Evolutionary conservation across 2,797 vertebrate species (phyloP).

Genomic region (Phrynocephalus guinanensis): DNA sequence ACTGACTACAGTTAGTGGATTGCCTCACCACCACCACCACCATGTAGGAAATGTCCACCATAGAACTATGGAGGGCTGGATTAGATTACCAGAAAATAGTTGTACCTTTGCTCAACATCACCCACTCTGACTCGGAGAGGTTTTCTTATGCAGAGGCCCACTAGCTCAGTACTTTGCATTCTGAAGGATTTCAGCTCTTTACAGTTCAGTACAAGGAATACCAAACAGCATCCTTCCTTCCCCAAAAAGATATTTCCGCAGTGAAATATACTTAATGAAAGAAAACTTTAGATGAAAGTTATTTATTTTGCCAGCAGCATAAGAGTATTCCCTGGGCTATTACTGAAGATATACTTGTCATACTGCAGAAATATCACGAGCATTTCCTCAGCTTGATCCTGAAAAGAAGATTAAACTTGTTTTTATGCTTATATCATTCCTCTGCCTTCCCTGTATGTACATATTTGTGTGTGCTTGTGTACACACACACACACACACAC

Average conservation of each 20-base stretch:
- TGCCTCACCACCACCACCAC: too few relatives aligned
- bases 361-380: slow-evolving; percentile 38
- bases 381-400: slow-evolving; percentile 41
- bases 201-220: slow-evolving; percentile 54
- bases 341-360: slow-evolving; percentile 29
- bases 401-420: slow-evolving; percentile 42
- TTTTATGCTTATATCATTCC: background rate
- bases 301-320: slow-evolving; percentile 65
- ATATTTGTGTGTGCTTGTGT: background rate
- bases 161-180: slow-evolving; percentile 9
- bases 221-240: slow-evolving; percentile 47
- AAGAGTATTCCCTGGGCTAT: slow-evolving; percentile 53
- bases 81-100: background rate
- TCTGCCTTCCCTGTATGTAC: background rate
- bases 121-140: background rate
- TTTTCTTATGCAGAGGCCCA: background rate
- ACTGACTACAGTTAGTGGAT: background rate
- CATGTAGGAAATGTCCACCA: background rate
- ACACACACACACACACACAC: too few relatives aligned
- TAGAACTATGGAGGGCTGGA: background rate
- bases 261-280: slow-evolving; percentile 55
- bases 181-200: slow-evolving; percentile 52
- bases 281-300: slow-evolving; percentile 54
- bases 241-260: slow-evolving; percentile 53
- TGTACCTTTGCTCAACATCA: background rate